phyloP scores from a whole-genome alignment of 1,140 invertebrate genomes.

The Polypedilum pembai region DNA sequence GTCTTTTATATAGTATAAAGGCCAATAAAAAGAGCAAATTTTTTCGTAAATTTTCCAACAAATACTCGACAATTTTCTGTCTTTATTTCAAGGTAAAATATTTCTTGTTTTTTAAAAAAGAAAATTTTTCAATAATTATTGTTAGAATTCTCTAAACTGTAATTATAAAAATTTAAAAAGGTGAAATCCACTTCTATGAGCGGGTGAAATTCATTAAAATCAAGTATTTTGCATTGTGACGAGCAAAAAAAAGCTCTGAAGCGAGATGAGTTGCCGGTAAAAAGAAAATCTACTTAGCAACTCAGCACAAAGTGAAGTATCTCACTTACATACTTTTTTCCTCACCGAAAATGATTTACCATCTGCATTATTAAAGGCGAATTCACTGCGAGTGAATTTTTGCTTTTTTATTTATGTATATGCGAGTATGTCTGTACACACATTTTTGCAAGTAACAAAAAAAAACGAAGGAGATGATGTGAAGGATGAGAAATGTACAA shows the following conservation, averaged over 20 bases:
- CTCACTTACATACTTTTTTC: neutral
- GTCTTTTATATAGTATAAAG: too few species aligned
- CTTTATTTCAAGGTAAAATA: too few species aligned
- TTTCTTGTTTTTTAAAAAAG: too few species aligned
- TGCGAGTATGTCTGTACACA: too few species aligned
- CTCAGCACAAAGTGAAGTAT: neutral
- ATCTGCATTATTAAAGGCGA: conserved; percentile 2
- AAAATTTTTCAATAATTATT: too few species aligned
- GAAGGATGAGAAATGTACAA: neutral
- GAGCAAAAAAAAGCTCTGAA: too few species aligned
- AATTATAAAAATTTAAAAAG: too few species aligned
- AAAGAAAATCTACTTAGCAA: conserved; percentile 13
- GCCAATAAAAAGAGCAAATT: too few species aligned
- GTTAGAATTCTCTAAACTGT: too few species aligned
- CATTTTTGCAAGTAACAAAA: too few species aligned
- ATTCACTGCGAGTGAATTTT: neutral
- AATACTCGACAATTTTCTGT: too few species aligned
- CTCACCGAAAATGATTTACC: neutral
- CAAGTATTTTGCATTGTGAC: neutral
- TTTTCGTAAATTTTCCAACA: too few species aligned
- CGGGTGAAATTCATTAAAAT: neutral
- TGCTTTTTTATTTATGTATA: neutral
- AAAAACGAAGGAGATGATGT: neutral
- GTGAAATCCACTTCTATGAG: neutral
- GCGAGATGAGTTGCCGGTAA: neutral